phyloP scores from a whole-genome alignment of 2,113 vertebrate species.

The Otocyon megalotis region DNA sequence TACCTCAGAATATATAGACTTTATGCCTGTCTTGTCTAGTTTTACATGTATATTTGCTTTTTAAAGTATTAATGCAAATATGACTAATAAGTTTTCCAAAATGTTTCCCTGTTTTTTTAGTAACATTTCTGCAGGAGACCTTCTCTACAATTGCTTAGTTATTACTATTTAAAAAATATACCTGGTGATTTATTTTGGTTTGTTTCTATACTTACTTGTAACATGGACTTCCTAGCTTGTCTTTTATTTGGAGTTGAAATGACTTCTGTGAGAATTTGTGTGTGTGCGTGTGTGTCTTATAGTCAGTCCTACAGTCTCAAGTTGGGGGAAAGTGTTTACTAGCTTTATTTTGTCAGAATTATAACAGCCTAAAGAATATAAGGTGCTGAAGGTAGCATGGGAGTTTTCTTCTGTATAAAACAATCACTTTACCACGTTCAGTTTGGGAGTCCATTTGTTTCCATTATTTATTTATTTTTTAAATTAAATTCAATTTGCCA shows the following conservation, averaged over 20 bases:
- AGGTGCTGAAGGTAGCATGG: background rate
- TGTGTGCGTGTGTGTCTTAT: background rate
- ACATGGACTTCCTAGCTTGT: background rate
- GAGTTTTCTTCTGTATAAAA: background rate
- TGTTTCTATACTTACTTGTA: background rate
- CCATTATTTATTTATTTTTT: background rate
- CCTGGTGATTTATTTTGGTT: constrained; percentile 5
- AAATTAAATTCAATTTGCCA: too few species aligned
- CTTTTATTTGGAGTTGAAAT: background rate
- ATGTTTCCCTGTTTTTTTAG: background rate
- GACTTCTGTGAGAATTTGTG: background rate
- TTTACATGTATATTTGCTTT: background rate
- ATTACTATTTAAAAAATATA: background rate
- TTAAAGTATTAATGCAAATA: background rate
- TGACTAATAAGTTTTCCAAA: background rate
- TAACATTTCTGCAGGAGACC: background rate
- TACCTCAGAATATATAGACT: background rate
- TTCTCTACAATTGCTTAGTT: background rate
- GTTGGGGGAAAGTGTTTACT: background rate
- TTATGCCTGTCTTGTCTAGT: background rate
- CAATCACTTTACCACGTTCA: background rate
- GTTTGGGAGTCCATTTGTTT: background rate
- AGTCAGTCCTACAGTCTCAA: background rate
- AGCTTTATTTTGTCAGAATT: background rate
- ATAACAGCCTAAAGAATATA: background rate